A percentile compares a stretch with the other conserved stretches of the same genome.
Evolutionary conservation across 35 echinoderm and acorn worm genomes (phyloP).

Genomic region (Lytechinus pictus): DNA sequence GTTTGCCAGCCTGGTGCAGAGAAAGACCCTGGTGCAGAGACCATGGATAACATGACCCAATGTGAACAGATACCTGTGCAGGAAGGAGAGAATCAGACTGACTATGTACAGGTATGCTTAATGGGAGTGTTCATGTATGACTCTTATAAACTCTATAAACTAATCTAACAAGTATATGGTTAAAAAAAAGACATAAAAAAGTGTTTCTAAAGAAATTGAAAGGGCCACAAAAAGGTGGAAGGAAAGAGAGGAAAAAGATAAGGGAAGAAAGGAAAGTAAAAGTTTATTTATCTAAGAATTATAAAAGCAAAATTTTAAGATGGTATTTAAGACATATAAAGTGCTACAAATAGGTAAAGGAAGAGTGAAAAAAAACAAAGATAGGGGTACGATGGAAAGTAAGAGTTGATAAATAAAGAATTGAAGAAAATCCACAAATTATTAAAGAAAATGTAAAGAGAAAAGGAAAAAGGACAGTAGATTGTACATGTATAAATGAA

Average conservation of each 20-base stretch:
- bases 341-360: too few relatives aligned
- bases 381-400: too few relatives aligned
- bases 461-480: too few relatives aligned
- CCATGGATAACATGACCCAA: conserved; percentile 15
- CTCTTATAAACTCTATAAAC: too few relatives aligned
- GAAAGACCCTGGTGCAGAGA: neutral
- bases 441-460: too few relatives aligned
- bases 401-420: too few relatives aligned
- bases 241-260: neutral
- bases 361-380: too few relatives aligned
- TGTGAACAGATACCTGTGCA: conserved; percentile 20
- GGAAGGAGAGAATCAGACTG: neutral
- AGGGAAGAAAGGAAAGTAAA: neutral
- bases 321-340: too few relatives aligned
- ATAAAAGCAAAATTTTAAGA: neutral
- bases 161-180: neutral
- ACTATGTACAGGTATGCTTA: neutral
- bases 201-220: too few relatives aligned
- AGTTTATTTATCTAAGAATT: neutral
- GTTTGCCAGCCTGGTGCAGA: neutral
- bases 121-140: neutral
- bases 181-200: too few relatives aligned
- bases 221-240: neutral
- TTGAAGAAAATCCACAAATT: too few relatives aligned
- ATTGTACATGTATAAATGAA: too few relatives aligned